Percentiles rank a stretch among this genome's conserved stretches.
phyloP scores from a whole-genome alignment of 92 coral and sea anemone species.

The Epizoanthus ramosus region DNA sequence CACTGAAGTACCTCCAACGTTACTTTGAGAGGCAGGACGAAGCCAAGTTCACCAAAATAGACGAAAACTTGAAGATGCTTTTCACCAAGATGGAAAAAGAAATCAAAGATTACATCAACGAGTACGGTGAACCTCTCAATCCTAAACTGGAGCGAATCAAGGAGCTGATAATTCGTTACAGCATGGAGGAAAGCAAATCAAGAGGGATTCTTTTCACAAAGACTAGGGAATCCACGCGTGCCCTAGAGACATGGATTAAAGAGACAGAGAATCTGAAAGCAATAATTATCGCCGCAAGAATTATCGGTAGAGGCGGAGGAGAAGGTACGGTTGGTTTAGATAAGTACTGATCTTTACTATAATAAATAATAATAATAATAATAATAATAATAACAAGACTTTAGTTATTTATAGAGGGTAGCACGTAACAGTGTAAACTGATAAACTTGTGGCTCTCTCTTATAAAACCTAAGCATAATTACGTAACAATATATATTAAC shows the following conservation, averaged over 20 bases:
- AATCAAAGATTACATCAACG: slow-evolving; percentile 23
- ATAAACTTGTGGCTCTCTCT: no score
- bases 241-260: slow-evolving; percentile 78
- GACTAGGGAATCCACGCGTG: no score
- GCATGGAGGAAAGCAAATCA: no score
- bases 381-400: no score
- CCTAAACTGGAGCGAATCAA: slow-evolving; percentile 66
- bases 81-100: slow-evolving; percentile 41
- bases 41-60: slow-evolving; percentile 51
- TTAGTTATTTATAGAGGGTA: no score
- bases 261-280: slow-evolving; percentile 58
- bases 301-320: slow-evolving; percentile 85
- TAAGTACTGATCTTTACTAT: no score
- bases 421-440: no score
- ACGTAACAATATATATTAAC: no score
- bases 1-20: slow-evolving; percentile 54
- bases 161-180: slow-evolving; percentile 47
- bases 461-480: no score
- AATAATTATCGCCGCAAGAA: slow-evolving; percentile 58
- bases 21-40: slow-evolving; percentile 61
- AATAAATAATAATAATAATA: no score
- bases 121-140: slow-evolving; percentile 71
- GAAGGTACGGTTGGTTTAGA: slow-evolving; percentile 50
- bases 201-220: no score
- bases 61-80: slow-evolving; percentile 47